Percentiles rank a stretch among this genome's conserved stretches.
phyloP scores from a whole-genome alignment of 1,140 invertebrate species.

The Phymorhynchus buccinoides region DNA sequence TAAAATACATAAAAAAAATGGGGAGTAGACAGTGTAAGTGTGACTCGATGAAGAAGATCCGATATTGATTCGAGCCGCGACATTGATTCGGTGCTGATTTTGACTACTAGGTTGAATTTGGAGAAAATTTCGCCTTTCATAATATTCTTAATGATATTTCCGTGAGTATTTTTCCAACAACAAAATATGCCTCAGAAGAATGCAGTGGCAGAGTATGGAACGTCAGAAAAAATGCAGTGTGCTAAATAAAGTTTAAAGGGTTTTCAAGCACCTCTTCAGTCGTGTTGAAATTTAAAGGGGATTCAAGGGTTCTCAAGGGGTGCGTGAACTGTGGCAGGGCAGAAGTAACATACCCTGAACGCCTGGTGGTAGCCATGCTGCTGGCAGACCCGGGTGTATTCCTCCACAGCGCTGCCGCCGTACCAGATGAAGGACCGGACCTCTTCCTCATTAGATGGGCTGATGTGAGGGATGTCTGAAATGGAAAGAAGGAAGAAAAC shows the following conservation, averaged over 20 bases:
- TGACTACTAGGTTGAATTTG: too few relatives aligned
- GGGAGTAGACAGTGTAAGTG: too few relatives aligned
- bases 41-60: too few relatives aligned
- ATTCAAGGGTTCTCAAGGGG: too few relatives aligned
- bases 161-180: too few relatives aligned
- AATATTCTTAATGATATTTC: too few relatives aligned
- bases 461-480: slow-evolving; percentile 61
- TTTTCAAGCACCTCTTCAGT: slow-evolving; percentile 70
- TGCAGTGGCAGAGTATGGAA: not conserved
- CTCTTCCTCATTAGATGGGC: slow-evolving; percentile 58
- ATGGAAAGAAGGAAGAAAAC: not conserved
- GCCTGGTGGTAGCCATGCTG: slow-evolving; percentile 33
- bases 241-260: too few relatives aligned
- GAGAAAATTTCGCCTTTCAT: too few relatives aligned
- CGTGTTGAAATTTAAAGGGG: slow-evolving; percentile 69
- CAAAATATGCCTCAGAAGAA: not conserved
- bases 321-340: slow-evolving; percentile 31
- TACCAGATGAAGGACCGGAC: slow-evolving; percentile 58
- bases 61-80: too few relatives aligned
- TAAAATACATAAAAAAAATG: too few relatives aligned
- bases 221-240: too few relatives aligned
- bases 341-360: slow-evolving; percentile 27
- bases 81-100: too few relatives aligned
- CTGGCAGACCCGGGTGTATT: slow-evolving; percentile 48
- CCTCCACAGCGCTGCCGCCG: slow-evolving; percentile 35